Evolutionary conservation across 2,888 invertebrate genomes (phyloP).

Genomic region (Rhagonycha fulva): DNA sequence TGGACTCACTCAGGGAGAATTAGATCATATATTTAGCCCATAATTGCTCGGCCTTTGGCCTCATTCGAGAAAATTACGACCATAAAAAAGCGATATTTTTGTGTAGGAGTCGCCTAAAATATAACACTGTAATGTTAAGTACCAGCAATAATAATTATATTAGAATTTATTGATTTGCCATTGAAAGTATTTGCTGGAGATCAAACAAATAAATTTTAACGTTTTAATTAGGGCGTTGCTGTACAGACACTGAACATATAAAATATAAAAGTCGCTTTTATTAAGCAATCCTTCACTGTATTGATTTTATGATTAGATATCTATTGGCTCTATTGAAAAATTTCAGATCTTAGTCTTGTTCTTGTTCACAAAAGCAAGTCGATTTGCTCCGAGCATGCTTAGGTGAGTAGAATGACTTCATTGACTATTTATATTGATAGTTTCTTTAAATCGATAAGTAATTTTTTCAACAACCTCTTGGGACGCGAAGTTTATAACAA

Average conservation of each 20-base stretch:
- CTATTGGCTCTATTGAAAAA: not conserved
- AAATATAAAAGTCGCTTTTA: not conserved
- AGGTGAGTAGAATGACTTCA: not conserved
- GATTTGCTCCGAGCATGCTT: not conserved
- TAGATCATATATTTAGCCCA: too few species aligned
- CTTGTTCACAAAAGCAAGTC: not conserved
- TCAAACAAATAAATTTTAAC: not conserved
- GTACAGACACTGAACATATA: not conserved
- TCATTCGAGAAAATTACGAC: too few species aligned
- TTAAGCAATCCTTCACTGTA: not conserved
- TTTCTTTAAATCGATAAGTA: not conserved
- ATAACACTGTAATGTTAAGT: too few species aligned
- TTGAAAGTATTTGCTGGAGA: too few species aligned
- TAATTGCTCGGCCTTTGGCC: too few species aligned
- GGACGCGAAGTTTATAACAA: not conserved
- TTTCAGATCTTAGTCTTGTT: not conserved
- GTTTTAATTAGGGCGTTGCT: not conserved
- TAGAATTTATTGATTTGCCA: too few species aligned
- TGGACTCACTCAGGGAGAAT: too few species aligned
- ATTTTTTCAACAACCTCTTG: not conserved
- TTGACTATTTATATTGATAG: not conserved
- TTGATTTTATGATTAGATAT: not conserved
- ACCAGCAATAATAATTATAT: too few species aligned
- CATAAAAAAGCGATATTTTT: too few species aligned
- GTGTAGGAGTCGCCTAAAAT: too few species aligned